A percentile compares a stretch with the other conserved stretches of the same genome.
Conservation (phyloP, 2,797 vertebrate species). For the Remorina albescens region DNA sequence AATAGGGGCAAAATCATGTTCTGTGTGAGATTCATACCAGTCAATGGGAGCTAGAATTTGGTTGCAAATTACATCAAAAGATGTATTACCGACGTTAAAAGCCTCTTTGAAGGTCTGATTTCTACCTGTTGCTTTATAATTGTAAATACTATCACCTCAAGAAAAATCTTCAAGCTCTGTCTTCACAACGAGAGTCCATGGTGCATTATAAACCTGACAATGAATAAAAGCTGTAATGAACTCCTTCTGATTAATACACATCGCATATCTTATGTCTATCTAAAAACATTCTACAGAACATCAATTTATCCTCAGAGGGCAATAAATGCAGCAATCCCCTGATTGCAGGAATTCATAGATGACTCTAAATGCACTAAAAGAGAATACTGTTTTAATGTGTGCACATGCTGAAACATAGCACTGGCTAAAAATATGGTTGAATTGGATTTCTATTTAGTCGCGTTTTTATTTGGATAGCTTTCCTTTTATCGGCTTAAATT, state of each 20-base stretch:
- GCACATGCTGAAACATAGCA: neutral
- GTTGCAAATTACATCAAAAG: slow-evolving; percentile 41
- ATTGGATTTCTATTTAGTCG: neutral
- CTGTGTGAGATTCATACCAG: slow-evolving; percentile 38
- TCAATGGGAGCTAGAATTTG: slow-evolving; percentile 38
- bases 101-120: slow-evolving; percentile 42
- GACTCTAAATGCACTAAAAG: neutral
- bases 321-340: neutral
- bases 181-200: slow-evolving; percentile 1
- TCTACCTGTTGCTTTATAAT: slow-evolving; percentile 50
- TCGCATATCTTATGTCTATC: neutral
- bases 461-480: slow-evolving; percentile 19
- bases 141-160: slow-evolving; percentile 18
- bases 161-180: slow-evolving; percentile 32
- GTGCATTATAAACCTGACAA: slow-evolving; percentile 8
- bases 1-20: slow-evolving; percentile 43
- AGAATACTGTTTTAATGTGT: slow-evolving; percentile 5
- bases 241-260: neutral
- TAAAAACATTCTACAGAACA: neutral
- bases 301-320: neutral
- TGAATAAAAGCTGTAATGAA: neutral
- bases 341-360: neutral
- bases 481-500: slow-evolving; percentile 22
- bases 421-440: neutral
- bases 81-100: slow-evolving; percentile 54